phyloP scores from a whole-genome alignment of 2,888 invertebrate genomes.

The Zootermopsis nevadensis region DNA sequence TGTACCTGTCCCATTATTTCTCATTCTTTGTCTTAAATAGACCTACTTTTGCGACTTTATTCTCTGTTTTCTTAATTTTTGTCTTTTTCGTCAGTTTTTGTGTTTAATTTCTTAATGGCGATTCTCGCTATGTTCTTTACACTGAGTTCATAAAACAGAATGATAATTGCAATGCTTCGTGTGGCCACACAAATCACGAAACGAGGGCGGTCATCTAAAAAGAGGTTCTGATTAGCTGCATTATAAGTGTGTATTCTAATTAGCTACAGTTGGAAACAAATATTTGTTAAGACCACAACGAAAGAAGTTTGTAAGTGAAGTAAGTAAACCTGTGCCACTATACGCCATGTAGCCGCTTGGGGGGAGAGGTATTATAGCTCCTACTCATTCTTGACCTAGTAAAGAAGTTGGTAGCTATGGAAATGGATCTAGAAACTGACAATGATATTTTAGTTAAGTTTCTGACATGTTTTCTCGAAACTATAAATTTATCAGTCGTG shows the following conservation, averaged over 20 bases:
- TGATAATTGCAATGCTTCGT: background rate
- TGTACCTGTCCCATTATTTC: background rate
- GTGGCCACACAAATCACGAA: background rate
- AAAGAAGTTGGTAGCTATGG: too few relatives aligned
- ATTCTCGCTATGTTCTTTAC: background rate
- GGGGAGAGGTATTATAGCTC: too few relatives aligned
- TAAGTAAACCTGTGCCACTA: too few relatives aligned
- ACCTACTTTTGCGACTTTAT: slow-evolving; percentile 1
- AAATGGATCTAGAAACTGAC: too few relatives aligned
- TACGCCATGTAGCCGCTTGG: too few relatives aligned
- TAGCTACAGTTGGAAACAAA: background rate
- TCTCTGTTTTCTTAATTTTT: background rate
- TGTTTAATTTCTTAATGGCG: background rate
- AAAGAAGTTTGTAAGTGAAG: too few relatives aligned
- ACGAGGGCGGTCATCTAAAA: background rate
- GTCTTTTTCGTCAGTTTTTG: background rate
- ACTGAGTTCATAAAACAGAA: background rate
- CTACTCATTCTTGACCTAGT: too few relatives aligned
- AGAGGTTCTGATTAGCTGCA: slow-evolving; percentile 14
- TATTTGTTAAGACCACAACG: too few relatives aligned
- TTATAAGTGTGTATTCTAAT: background rate
- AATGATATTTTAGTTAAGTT: too few relatives aligned
- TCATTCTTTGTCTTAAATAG: background rate
- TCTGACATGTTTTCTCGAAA: too few relatives aligned
- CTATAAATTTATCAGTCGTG: too few relatives aligned